These are phyloP conservation scores for Drosophila prolongata DNA, from an alignment of 2,888 invertebrate species.

Conservation along the genomic window DNA sequence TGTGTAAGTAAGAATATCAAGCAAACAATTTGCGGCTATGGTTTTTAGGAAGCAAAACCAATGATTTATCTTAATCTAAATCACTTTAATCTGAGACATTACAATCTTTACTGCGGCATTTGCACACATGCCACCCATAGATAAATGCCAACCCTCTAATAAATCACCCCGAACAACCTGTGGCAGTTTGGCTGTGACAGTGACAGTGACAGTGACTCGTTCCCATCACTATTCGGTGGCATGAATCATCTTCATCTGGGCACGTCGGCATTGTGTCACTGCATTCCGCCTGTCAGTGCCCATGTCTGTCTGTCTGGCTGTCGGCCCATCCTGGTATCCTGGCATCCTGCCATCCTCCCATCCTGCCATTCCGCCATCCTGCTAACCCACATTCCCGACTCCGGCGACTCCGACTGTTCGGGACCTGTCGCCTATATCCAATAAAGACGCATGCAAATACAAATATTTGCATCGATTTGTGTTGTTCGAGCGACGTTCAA, in stretches of 20 bases:
- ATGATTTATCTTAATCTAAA: background rate
- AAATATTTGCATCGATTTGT: conserved; percentile 79
- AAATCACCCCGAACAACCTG: conserved; percentile 26
- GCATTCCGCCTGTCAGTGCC: conserved; percentile 28
- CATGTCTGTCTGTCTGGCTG: conserved; percentile 22
- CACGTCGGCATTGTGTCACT: conserved; percentile 43
- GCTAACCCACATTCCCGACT: conserved; percentile 23
- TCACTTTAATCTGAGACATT: background rate
- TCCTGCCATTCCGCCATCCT: conserved; percentile 13
- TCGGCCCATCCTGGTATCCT: background rate
- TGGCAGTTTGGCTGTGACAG: conserved; percentile 9
- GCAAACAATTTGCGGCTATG: background rate
- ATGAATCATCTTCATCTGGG: conserved; percentile 39
- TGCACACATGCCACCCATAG: background rate
- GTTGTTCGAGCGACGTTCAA: conserved; percentile 52
- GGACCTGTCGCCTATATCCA: conserved; percentile 40
- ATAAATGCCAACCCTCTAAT: conserved; percentile 7
- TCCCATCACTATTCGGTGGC: conserved; percentile 25
- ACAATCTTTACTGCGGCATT: background rate
- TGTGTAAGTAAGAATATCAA: background rate
- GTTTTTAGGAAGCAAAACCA: too few species aligned
- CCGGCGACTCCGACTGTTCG: conserved; percentile 1
- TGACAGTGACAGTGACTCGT: conserved; percentile 22
- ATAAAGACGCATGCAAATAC: conserved; percentile 74
- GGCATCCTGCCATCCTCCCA: conserved; percentile 4